A percentile compares a stretch with the other conserved stretches of the same genome.
phyloP scores from a whole-genome alignment of 2,888 invertebrate genomes.

The Parasteatoda lunata region DNA sequence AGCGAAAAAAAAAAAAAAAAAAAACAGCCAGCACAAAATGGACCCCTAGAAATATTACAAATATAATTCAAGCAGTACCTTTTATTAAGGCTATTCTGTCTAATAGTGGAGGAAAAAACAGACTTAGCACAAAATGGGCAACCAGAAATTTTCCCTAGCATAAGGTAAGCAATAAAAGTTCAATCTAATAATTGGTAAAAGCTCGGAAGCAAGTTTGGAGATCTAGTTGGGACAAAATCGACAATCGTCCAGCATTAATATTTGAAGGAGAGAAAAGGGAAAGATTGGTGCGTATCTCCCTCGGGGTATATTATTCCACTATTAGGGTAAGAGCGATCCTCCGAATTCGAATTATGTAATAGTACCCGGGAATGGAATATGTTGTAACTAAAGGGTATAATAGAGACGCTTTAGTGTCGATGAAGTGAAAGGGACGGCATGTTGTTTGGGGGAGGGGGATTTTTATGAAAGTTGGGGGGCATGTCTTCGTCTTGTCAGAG shows the following conservation, averaged over 20 bases:
- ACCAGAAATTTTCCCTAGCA: no score
- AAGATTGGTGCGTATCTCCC: neutral
- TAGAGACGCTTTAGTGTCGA: conserved; percentile 36
- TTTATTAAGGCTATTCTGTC: no score
- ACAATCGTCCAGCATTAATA: conserved; percentile 45
- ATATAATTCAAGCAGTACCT: no score
- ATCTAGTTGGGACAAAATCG: conserved; percentile 16
- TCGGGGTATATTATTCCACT: conserved; percentile 29
- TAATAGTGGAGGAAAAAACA: no score
- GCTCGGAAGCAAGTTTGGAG: conserved; percentile 9
- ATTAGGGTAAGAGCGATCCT: conserved; percentile 4
- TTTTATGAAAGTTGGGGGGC: neutral
- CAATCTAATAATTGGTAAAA: conserved; percentile 47
- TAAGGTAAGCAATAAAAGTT: conserved; percentile 39
- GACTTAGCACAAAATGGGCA: no score
- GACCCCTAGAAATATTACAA: no score
- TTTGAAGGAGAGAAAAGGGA: conserved; percentile 21
- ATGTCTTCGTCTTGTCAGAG: neutral
- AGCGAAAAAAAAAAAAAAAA: no score
- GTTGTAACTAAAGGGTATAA: conserved; percentile 32
- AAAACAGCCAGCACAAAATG: no score
- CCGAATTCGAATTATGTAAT: neutral
- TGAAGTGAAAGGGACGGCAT: neutral
- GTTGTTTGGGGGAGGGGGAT: neutral
- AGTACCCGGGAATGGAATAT: neutral